Percentiles rank a stretch among this genome's conserved stretches.
These are phyloP conservation scores for Operophtera brumata DNA, from an alignment of 2,888 invertebrate species.

Conservation along the genomic window DNA sequence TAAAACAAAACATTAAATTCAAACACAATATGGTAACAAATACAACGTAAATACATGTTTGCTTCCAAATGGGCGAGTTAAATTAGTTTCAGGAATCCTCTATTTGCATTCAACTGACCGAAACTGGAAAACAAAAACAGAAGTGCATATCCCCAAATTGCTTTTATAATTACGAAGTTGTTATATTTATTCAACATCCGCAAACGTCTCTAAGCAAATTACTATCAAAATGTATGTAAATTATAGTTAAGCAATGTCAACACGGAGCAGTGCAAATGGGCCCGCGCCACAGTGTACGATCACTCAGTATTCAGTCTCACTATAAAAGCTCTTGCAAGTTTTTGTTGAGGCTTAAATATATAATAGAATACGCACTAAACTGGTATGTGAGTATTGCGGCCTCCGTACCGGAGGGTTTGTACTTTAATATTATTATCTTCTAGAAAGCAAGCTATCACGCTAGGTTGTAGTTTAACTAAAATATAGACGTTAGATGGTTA, in stretches of 20 bases:
- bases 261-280: conserved; percentile 8
- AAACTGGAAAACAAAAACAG: conserved; percentile 14
- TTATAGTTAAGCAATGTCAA: conserved; percentile 24
- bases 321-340: too few species aligned
- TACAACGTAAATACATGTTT: conserved; percentile 12
- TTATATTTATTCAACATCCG: conserved; percentile 19
- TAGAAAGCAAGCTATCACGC: too few species aligned
- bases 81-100: conserved; percentile 9
- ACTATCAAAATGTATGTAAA: conserved; percentile 29
- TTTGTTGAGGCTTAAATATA: too few species aligned
- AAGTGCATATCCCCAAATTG: conserved; percentile 5
- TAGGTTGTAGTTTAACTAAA: too few species aligned
- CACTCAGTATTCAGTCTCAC: neutral
- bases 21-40: too few species aligned
- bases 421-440: too few species aligned
- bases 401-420: too few species aligned
- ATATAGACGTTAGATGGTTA: too few species aligned
- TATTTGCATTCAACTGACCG: conserved; percentile 12
- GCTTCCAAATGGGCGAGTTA: conserved; percentile 14
- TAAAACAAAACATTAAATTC: neutral
- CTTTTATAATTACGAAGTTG: conserved; percentile 20
- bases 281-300: neutral
- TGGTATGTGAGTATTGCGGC: too few species aligned
- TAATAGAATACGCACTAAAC: too few species aligned
- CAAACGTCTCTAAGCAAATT: conserved; percentile 25